phyloP scores from a whole-genome alignment of 1,140 invertebrate genomes.

The Sipha flava region DNA sequence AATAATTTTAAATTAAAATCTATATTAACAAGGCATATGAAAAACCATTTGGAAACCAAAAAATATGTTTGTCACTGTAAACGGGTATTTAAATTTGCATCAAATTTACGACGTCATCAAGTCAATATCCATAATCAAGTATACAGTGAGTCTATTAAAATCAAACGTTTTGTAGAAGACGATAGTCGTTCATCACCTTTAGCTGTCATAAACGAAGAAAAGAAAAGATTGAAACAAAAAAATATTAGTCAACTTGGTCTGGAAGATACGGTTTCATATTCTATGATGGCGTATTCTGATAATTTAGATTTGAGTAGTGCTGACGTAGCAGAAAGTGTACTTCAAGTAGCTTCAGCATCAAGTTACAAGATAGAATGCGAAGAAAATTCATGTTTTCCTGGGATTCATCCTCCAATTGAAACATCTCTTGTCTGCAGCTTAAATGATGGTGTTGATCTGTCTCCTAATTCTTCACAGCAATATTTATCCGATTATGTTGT shows the following conservation, averaged over 20 bases:
- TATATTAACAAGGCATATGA: slow-evolving; percentile 4
- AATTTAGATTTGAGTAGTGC: slow-evolving; percentile 23
- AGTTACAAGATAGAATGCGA: slow-evolving; percentile 17
- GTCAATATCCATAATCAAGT: slow-evolving; percentile 10
- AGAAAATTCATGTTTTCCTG: slow-evolving; percentile 28
- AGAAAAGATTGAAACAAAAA: slow-evolving; percentile 3
- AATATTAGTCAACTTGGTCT: not conserved
- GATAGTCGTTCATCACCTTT: slow-evolving; percentile 2
- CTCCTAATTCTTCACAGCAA: slow-evolving; percentile 26
- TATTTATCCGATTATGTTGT: slow-evolving; percentile 21
- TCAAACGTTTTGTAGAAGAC: slow-evolving; percentile 21
- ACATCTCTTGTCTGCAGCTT: slow-evolving; percentile 21
- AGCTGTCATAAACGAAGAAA: not conserved
- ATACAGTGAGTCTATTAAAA: not conserved
- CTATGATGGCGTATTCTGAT: slow-evolving; percentile 1
- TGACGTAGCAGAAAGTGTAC: slow-evolving; percentile 12
- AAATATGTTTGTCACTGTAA: not conserved
- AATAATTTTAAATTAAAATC: slow-evolving; percentile 19
- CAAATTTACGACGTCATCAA: slow-evolving; percentile 23
- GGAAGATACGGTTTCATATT: slow-evolving; percentile 2
- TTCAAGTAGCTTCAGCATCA: slow-evolving; percentile 10
- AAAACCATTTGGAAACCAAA: slow-evolving; percentile 12
- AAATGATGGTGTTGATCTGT: slow-evolving; percentile 10
- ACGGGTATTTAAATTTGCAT: slow-evolving; percentile 8
- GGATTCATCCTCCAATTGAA: slow-evolving; percentile 27